Base-by-base conservation (phyloP, 2,888 invertebrate genomes). In the Cyaniris semiargus region DNA sequence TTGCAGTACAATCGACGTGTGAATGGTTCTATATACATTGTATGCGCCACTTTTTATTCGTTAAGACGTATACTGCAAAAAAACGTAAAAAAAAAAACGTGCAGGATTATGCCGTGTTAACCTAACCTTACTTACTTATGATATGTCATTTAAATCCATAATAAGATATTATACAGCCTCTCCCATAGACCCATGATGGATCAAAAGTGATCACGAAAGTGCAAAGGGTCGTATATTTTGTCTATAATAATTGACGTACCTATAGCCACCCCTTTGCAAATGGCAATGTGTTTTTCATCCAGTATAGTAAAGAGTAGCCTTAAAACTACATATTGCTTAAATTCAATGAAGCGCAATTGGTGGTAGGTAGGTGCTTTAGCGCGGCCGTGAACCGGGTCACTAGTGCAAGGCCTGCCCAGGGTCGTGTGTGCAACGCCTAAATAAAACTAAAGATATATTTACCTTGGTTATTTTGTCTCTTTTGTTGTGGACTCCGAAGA, bases 371-470 rank as follows among this genome's bases (percentile, higher is more conserved):
- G 18, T 27, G 66, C 66, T 27, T 66, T 27, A 66, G 27, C 15
- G 79, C 76, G 76, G 80, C 85, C 88, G 81, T 88, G 88, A 88
- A 88, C 87, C 81, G 84, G 89, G 89, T 88, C 86, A 89, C 79
- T 86, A 77, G 86, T 83, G 85, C 89, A 86, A 88, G 89, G 89
- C 81, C 80, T 80, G 79, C 76, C 78, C 77, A 79, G 77, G 79
- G 78, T 18, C 77, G 72, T 8, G 21, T 78, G 77, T 56, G 71
- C 58, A 58, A 34, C 70, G 31, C 56, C 71, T 76, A 66, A 76
- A 60, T 74, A 74, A 66, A 76, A 21, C 60, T 56, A 27, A 53
- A 53, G 74, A 48, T 53, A 74, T 74, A 53, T 74, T 74, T 74
- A 74, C 74, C 74, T 74, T 74, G 74, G 21, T 44, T 72, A 21